These are phyloP conservation scores for Plumapathes pennacea DNA, from an alignment of 92 coral and sea anemone species.

Conservation along the genomic window DNA sequence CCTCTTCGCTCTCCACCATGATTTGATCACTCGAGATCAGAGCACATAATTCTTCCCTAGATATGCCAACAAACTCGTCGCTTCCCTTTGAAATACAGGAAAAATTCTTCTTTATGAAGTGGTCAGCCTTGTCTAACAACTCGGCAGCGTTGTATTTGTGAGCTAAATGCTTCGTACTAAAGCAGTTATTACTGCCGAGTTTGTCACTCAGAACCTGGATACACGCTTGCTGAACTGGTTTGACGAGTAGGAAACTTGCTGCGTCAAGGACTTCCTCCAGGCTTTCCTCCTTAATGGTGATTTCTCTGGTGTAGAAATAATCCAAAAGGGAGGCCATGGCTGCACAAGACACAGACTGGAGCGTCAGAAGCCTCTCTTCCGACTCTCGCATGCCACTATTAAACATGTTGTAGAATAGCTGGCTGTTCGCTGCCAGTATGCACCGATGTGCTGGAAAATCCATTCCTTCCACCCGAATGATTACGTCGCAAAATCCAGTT, in stretches of 20 bases:
- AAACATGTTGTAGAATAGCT: constrained; percentile 74
- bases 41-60: constrained; percentile 19
- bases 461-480: constrained; percentile 62
- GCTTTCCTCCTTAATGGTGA: constrained; percentile 50
- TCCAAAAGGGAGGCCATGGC: constrained; percentile 69
- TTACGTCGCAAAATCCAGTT: constrained; percentile 84
- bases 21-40: constrained; percentile 52
- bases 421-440: constrained; percentile 83
- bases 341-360: constrained; percentile 37
- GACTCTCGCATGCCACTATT: constrained; percentile 85
- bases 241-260: constrained; percentile 62
- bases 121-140: constrained; percentile 40
- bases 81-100: constrained; percentile 27
- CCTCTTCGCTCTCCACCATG: constrained; percentile 54
- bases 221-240: constrained; percentile 63
- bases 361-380: constrained; percentile 28
- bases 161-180: constrained; percentile 57
- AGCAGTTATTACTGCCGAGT: constrained; percentile 60
- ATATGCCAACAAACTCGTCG: constrained; percentile 61
- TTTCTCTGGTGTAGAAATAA: constrained; percentile 74
- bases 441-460: constrained; percentile 71
- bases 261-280: constrained; percentile 63
- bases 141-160: constrained; percentile 51
- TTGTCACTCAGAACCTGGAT: constrained; percentile 45
- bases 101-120: constrained; percentile 56